A percentile compares a stretch with the other conserved stretches of the same genome.
Evolutionary conservation across 2,888 invertebrate genomes (phyloP).

Genomic region (Leptinotarsa juncta): DNA sequence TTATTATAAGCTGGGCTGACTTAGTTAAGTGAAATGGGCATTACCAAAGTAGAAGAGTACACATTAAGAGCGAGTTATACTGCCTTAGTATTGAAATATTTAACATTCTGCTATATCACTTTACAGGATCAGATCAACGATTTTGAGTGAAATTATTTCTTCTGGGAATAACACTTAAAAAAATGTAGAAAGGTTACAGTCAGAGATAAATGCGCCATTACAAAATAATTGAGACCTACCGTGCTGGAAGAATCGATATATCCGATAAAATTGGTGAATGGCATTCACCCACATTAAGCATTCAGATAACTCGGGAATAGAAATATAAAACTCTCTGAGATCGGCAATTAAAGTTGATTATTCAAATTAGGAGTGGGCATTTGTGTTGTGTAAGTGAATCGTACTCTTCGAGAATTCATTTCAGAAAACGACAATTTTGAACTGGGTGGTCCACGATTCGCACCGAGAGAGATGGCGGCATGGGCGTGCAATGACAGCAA

Average conservation of each 20-base stretch:
- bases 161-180: too few relatives aligned
- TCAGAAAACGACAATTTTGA: conserved; percentile 17
- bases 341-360: conserved; percentile 10
- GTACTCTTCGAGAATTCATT: conserved; percentile 17
- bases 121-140: too few relatives aligned
- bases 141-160: too few relatives aligned
- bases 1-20: too few relatives aligned
- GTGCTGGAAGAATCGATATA: not conserved
- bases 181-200: too few relatives aligned
- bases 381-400: conserved; percentile 1
- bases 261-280: not conserved
- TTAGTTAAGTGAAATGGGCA: too few relatives aligned
- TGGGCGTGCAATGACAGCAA: conserved; percentile 7
- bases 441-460: conserved; percentile 25
- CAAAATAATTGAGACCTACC: not conserved
- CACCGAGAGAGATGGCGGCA: not conserved
- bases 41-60: too few relatives aligned
- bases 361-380: conserved; percentile 18
- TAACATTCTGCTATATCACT: too few relatives aligned
- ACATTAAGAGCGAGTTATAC: too few relatives aligned
- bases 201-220: not conserved
- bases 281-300: not conserved
- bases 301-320: not conserved
- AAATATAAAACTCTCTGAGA: conserved; percentile 12
- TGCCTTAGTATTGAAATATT: too few relatives aligned